Percentiles rank a stretch among this genome's conserved stretches.
These are phyloP conservation scores for Rhyacophila brunnea DNA, from an alignment of 1,140 invertebrate genomes.

Conservation along the genomic window DNA sequence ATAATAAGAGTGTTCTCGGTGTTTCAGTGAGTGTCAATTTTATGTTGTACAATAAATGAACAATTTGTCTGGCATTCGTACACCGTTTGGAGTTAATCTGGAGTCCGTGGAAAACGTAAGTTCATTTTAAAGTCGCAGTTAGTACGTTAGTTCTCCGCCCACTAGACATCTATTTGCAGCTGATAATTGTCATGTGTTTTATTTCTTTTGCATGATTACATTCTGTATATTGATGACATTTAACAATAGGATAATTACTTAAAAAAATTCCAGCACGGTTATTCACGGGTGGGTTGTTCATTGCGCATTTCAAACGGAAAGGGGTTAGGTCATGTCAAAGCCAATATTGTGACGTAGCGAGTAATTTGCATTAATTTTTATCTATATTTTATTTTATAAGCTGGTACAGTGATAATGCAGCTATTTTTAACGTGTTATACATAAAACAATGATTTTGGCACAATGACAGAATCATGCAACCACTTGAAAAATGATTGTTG, in stretches of 20 bases:
- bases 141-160: slow-evolving; percentile 14
- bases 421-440: slow-evolving; percentile 4
- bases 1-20: slow-evolving; percentile 3
- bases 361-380: slow-evolving; percentile 12
- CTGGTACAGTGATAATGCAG: too few species aligned
- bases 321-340: too few species aligned
- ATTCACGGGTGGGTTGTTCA: too few species aligned
- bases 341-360: slow-evolving; percentile 20
- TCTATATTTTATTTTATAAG: not conserved
- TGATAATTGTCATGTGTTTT: slow-evolving; percentile 26
- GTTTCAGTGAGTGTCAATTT: slow-evolving; percentile 4
- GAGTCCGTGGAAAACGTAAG: slow-evolving; percentile 11
- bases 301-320: too few species aligned
- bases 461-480: not conserved
- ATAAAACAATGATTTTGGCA: not conserved
- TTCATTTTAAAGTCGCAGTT: slow-evolving; percentile 13
- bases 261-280: not conserved
- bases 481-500: not conserved
- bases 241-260: not conserved
- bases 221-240: not conserved
- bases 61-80: not conserved
- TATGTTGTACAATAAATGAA: not conserved
- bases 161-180: slow-evolving; percentile 26
- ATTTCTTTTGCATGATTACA: not conserved
- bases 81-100: not conserved